Conservation (phyloP, 30 jellyfish, hydroid and myxozoan genomes). For the Turritopsis dohrnii region DNA sequence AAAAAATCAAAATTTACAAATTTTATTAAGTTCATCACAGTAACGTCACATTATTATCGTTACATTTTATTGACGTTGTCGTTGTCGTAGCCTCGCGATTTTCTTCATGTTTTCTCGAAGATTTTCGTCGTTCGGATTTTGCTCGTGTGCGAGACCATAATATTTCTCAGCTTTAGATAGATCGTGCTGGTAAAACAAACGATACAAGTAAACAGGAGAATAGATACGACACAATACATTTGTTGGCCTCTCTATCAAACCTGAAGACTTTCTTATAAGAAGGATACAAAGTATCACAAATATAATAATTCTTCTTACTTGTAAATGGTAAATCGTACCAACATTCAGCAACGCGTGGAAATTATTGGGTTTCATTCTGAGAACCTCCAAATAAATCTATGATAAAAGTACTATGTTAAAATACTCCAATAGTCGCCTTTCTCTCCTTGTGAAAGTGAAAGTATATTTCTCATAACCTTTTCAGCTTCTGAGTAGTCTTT, state of each 20-base stretch:
- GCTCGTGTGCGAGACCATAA: constrained; percentile 24
- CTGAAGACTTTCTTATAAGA: not conserved
- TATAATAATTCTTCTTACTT: constrained; percentile 18
- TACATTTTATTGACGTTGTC: not conserved
- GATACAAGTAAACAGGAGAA: not conserved
- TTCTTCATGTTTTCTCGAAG: constrained; percentile 11
- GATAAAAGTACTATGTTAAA: not conserved
- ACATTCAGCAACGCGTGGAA: constrained; percentile 56
- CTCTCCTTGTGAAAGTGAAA: not conserved
- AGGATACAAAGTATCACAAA: not conserved
- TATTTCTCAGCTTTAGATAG: constrained; percentile 40
- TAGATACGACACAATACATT: no score
- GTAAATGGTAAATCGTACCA: constrained; percentile 60
- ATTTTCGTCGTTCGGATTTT: not conserved
- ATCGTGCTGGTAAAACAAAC: not conserved
- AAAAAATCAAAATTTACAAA: no score
- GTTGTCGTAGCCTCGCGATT: not conserved
- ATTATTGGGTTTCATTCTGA: constrained; percentile 34
- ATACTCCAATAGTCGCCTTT: not conserved
- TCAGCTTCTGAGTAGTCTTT: constrained; percentile 12
- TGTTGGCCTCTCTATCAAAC: no score
- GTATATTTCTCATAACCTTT: not conserved
- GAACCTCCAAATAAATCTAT: constrained; percentile 52
- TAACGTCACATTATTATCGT: not conserved
- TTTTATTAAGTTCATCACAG: not conserved